These are phyloP conservation scores for Brachyptera putata DNA, from an alignment of 2,888 invertebrate species.

Conservation along the genomic window DNA sequence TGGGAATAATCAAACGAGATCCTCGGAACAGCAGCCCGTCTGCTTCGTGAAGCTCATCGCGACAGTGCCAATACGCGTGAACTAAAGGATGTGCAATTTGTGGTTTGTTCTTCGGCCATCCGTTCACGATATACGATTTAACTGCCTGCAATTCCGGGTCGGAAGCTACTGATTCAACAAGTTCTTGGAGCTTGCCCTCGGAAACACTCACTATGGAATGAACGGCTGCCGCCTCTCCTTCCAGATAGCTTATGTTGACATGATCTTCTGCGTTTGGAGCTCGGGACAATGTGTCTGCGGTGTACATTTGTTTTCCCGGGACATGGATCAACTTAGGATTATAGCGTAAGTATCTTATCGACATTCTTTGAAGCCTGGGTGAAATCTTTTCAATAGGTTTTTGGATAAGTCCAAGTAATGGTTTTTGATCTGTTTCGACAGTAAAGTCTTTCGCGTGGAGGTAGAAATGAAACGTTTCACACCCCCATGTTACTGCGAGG, in stretches of 20 bases:
- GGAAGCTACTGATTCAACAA: not conserved
- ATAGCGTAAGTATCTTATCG: not conserved
- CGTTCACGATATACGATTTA: not conserved
- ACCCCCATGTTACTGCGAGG: not conserved
- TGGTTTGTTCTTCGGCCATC: conserved; percentile 1
- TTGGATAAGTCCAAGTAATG: conserved; percentile 3
- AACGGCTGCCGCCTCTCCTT: not conserved
- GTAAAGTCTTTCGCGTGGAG: not conserved
- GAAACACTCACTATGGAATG: not conserved
- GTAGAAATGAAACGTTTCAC: conserved; percentile 7
- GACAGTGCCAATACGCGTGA: not conserved
- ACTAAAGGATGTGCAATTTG: not conserved
- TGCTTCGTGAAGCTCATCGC: conserved; percentile 10
- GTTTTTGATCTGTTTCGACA: conserved; percentile 14
- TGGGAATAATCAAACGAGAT: conserved; percentile 1
- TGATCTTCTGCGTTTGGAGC: not conserved
- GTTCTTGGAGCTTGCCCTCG: not conserved
- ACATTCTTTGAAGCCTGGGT: not conserved
- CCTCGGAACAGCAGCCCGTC: conserved; percentile 7
- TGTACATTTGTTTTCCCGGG: conserved; percentile 2
- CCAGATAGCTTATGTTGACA: not conserved
- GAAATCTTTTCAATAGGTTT: not conserved
- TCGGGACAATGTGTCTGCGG: conserved; percentile 7
- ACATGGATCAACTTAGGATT: not conserved
- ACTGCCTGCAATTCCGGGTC: not conserved